Base-by-base conservation (phyloP, 2,113 vertebrate species). In the Eclectus roratus region DNA sequence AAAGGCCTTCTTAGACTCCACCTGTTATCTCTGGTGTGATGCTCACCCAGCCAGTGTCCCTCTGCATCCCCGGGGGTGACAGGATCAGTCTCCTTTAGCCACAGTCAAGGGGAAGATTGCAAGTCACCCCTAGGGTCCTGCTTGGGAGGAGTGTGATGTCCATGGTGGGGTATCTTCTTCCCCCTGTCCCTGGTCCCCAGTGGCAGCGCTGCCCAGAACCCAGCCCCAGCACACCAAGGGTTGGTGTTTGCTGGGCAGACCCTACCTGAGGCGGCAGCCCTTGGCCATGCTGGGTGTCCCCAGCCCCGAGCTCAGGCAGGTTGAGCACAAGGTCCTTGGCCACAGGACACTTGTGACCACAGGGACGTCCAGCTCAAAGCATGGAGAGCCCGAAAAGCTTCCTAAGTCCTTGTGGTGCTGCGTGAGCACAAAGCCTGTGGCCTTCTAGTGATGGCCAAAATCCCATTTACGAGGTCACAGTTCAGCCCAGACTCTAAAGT, bases 311-410 rank as follows among this genome's bases (percentile, higher is more conserved):
- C 35, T 90, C 71, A 18, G 20, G 64, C 31, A 33, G 31, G 31
- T 29, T 10, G 6, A 10, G 39, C 39, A 77, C 1, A 0, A 31
- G 8, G 1, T 24, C 17, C 23, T 81, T 16, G 17, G 8, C 29
- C 37, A 21, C 2, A 11, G 56, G 53, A 16, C 29, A 12, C 43
- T 69, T 73, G 41, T 65, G 77, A 12, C 25, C 33, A 27, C 37
- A 47, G 43, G 43, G 44, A 72, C 39, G 69, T 16, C 64, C 60
- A 44, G 65, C 31, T 60, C 28, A 25, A 53, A 18, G 35, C n/a
- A 33, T 2, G 1, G 44, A 9, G 35, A 37, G 7, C 10, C 27
- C 74, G 28, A 66, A 56, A 44, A 5, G 13, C 50, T 35, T 46
- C 21, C 66, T 16, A 37, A 66, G 46, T 49, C 27, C 8, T 5